Conservation (phyloP, 2,797 vertebrate genomes). For the Pteropus rufus region DNA sequence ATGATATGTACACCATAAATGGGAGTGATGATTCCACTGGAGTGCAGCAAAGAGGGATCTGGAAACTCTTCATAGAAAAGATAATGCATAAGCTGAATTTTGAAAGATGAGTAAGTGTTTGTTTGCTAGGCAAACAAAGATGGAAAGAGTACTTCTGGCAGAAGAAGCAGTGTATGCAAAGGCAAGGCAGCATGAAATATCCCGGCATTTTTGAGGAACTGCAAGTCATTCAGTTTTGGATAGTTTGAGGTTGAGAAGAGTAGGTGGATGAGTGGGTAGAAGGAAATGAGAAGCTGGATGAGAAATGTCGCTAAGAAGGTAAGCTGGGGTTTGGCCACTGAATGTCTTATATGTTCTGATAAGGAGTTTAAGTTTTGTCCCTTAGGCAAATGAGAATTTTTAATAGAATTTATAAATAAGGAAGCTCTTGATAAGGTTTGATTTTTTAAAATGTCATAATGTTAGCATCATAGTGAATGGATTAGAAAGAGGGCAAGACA, state of each 20-base stretch:
- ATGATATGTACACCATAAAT: background rate
- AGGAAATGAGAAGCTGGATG: background rate
- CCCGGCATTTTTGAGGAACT: conserved; percentile 42
- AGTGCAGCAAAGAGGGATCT: background rate
- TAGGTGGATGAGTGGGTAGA: conserved; percentile 41
- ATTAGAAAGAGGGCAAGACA: background rate
- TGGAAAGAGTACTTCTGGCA: background rate
- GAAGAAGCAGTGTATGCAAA: background rate
- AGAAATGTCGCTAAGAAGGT: background rate
- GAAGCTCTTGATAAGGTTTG: background rate
- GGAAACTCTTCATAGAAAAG: conserved; percentile 23
- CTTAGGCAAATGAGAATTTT: background rate
- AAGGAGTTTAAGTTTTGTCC: background rate
- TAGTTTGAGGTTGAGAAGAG: conserved; percentile 1
- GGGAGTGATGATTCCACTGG: background rate
- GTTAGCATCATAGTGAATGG: background rate
- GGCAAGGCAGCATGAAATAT: background rate
- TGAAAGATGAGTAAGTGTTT: conserved; percentile 44
- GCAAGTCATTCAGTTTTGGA: background rate
- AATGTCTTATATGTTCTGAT: background rate
- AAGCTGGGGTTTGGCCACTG: background rate
- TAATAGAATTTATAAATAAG: background rate
- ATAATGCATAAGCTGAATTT: background rate
- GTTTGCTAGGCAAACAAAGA: background rate
- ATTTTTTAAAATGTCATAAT: background rate